These are phyloP conservation scores for Hoplostethus mediterraneus DNA, from an alignment of 2,797 vertebrate genomes.

Conservation along the genomic window DNA sequence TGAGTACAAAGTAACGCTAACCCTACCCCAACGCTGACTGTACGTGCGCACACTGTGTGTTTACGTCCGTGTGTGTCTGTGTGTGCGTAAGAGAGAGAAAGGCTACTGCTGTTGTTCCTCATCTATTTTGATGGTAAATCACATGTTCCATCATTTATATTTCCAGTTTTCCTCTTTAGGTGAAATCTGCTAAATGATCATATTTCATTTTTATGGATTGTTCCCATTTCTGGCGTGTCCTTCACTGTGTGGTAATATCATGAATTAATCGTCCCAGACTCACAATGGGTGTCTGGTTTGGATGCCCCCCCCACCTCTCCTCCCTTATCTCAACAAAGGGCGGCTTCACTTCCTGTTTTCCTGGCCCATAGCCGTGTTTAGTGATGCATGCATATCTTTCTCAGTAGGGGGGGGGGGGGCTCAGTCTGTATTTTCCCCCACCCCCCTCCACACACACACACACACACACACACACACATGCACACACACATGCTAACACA, in stretches of 20 bases:
- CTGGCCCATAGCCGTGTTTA: slow-evolving; percentile 53
- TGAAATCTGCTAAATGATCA: neutral
- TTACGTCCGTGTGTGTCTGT: slow-evolving; percentile 15
- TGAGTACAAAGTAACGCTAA: too few species aligned
- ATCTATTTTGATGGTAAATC: neutral
- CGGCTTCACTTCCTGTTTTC: slow-evolving; percentile 62
- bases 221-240: neutral
- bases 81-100: neutral
- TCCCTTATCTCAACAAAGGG: slow-evolving; percentile 65
- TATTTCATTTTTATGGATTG: too few species aligned
- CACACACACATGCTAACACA: slow-evolving; percentile 33
- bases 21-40: neutral
- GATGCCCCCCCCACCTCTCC: neutral
- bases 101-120: neutral
- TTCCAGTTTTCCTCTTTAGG: slow-evolving; percentile 9
- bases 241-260: neutral
- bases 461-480: slow-evolving; percentile 24
- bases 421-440: slow-evolving; percentile 10
- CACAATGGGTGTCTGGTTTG: neutral
- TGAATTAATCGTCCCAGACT: neutral
- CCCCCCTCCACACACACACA: neutral
- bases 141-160: neutral
- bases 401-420: slow-evolving; percentile 58
- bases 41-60: neutral
- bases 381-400: slow-evolving; percentile 47